Conservation (phyloP, 2,113 vertebrate genomes). For the Bagarius yarrelli region DNA sequence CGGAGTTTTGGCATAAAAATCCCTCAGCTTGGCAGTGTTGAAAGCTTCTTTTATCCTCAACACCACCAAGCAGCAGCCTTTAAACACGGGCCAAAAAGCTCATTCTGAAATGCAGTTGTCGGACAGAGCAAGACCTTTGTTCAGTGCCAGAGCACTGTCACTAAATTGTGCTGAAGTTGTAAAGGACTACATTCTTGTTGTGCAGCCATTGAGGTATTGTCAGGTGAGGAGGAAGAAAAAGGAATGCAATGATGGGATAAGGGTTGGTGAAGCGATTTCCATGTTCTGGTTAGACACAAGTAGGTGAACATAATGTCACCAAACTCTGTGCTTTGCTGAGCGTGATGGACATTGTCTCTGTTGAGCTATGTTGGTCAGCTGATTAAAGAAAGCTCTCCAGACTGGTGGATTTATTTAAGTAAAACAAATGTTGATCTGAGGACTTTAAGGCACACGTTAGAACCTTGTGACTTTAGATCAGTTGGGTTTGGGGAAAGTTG, state of each 20-base stretch:
- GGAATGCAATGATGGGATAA: background rate
- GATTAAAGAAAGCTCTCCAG: conserved; percentile 61
- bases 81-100: conserved; percentile 12
- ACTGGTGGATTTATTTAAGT: conserved; percentile 59
- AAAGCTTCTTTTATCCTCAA: conserved; percentile 29
- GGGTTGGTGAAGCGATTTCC: background rate
- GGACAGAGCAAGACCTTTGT: background rate
- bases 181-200: conserved; percentile 27
- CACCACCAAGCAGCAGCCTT: conserved; percentile 27
- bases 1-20: conserved; percentile 24
- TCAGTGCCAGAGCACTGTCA: background rate
- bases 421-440: conserved; percentile 60
- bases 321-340: conserved; percentile 35
- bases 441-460: too few species aligned
- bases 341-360: conserved; percentile 35
- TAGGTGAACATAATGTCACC: conserved; percentile 12
- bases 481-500: conserved; percentile 22
- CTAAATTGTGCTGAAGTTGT: conserved; percentile 4
- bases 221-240: background rate
- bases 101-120: conserved; percentile 17
- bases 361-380: conserved; percentile 54
- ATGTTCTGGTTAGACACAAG: background rate
- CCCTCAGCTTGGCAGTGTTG: conserved; percentile 24
- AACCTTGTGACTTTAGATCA: conserved; percentile 20
- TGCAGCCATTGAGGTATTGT: background rate